phyloP scores from a whole-genome alignment of 2,888 invertebrate genomes.

The Philereme transversata region DNA sequence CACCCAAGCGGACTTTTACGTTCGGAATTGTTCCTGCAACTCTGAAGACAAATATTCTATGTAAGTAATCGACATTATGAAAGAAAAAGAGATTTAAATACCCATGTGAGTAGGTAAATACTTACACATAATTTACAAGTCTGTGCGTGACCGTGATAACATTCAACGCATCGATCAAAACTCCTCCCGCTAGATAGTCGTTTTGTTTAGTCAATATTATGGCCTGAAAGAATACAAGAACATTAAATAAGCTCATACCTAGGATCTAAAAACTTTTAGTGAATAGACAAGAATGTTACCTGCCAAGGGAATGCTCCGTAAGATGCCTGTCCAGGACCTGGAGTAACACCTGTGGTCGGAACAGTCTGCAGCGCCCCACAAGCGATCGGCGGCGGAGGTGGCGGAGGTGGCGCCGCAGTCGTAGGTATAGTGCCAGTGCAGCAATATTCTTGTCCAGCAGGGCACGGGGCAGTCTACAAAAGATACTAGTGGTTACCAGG shows the following conservation, averaged over 20 bases:
- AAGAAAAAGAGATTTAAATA: neutral
- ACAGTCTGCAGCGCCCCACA: conserved; percentile 76
- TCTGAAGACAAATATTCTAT: conserved; percentile 41
- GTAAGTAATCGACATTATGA: neutral
- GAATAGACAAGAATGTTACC: conserved; percentile 55
- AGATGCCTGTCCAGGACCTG: conserved; percentile 82
- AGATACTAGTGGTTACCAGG: conserved; percentile 10
- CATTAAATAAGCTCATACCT: neutral
- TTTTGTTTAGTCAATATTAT: conserved; percentile 84
- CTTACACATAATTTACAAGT: conserved; percentile 84
- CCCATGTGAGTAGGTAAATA: conserved; percentile 32
- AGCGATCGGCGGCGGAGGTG: conserved; percentile 44
- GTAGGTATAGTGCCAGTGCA: conserved; percentile 53
- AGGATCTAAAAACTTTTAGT: too few species aligned
- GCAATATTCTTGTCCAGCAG: conserved; percentile 72
- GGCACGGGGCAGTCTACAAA: conserved; percentile 54
- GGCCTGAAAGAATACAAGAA: conserved; percentile 61
- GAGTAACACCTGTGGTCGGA: conserved; percentile 59
- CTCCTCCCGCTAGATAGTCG: conserved; percentile 89
- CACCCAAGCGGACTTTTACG: conserved; percentile 89
- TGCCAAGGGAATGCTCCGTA: conserved; percentile 91
- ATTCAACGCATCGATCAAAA: conserved; percentile 86
- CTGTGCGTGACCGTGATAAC: conserved; percentile 90
- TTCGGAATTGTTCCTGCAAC: conserved; percentile 76
- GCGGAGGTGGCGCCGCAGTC: neutral